A percentile compares a stretch with the other conserved stretches of the same genome.
phyloP scores from a whole-genome alignment of 2,797 vertebrate species.

The Peromyscus aztecus region DNA sequence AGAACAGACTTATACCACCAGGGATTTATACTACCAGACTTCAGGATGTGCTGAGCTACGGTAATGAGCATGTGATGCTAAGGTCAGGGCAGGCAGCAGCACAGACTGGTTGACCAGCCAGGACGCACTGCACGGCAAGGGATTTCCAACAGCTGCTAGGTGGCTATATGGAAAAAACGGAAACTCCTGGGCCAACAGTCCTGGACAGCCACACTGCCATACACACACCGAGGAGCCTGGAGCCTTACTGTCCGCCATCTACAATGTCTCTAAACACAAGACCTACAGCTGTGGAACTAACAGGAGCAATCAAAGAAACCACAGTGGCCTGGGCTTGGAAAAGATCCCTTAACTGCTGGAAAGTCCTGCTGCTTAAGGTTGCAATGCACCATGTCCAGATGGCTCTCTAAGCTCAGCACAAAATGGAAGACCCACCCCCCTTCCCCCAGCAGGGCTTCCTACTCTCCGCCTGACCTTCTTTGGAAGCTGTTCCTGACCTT shows the following conservation, averaged over 20 bases:
- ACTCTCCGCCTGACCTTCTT: neutral
- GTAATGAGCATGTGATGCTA: neutral
- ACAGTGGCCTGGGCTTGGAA: neutral
- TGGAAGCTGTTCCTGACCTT: neutral
- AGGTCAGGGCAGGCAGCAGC: neutral
- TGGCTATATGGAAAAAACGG: neutral
- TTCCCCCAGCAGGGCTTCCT: no score
- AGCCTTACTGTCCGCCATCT: neutral
- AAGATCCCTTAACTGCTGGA: neutral
- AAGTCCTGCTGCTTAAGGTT: neutral
- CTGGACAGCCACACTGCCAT: neutral
- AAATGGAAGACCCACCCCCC: neutral
- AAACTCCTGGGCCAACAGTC: neutral
- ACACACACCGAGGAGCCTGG: neutral
- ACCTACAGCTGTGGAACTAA: neutral
- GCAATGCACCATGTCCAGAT: neutral
- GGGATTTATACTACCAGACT: neutral
- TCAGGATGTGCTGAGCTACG: neutral
- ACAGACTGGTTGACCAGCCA: neutral
- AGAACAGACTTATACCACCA: neutral
- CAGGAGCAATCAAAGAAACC: neutral
- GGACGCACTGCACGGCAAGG: neutral
- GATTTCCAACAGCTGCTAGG: neutral
- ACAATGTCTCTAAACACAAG: neutral
- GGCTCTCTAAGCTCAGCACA: neutral